A percentile compares a stretch with the other conserved stretches of the same genome.
phyloP scores from a whole-genome alignment of 2,888 invertebrate genomes.

The Callyntrura guangdongensis region DNA sequence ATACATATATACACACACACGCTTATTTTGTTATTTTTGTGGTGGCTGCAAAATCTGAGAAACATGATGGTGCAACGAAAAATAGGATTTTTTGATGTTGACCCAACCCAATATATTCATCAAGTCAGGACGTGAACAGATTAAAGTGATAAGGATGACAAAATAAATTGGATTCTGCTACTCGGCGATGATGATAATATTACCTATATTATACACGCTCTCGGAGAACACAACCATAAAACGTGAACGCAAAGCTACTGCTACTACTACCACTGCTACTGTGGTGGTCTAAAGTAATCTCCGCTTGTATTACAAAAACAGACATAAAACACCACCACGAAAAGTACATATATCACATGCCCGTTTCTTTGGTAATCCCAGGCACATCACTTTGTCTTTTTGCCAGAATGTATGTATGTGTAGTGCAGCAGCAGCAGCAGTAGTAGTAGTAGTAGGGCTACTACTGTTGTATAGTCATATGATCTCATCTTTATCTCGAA shows the following conservation, averaged over 20 bases:
- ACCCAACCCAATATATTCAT: constrained; percentile 84
- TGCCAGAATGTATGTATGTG: neutral
- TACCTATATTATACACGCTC: neutral
- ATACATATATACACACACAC: neutral
- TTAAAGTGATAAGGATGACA: constrained; percentile 83
- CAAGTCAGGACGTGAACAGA: constrained; percentile 84
- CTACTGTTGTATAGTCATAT: neutral
- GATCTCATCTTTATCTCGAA: constrained; percentile 22
- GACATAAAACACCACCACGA: constrained; percentile 35
- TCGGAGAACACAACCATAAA: neutral
- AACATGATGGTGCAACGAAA: constrained; percentile 29
- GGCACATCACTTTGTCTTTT: constrained; percentile 40
- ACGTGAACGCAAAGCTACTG: neutral
- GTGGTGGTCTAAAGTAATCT: constrained; percentile 36
- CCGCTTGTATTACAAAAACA: constrained; percentile 50
- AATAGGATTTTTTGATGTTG: constrained; percentile 79
- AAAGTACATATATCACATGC: neutral
- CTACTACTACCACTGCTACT: neutral
- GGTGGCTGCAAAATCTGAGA: constrained; percentile 20
- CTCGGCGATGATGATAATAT: constrained; percentile 44
- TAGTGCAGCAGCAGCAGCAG: neutral
- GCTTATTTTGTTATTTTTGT: neutral
- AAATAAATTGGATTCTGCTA: constrained; percentile 84
- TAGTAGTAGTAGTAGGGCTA: too few species aligned
- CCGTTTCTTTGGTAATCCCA: constrained; percentile 38